phyloP scores from a whole-genome alignment of 2,888 invertebrate species.

The Macrophya alboannulata region DNA sequence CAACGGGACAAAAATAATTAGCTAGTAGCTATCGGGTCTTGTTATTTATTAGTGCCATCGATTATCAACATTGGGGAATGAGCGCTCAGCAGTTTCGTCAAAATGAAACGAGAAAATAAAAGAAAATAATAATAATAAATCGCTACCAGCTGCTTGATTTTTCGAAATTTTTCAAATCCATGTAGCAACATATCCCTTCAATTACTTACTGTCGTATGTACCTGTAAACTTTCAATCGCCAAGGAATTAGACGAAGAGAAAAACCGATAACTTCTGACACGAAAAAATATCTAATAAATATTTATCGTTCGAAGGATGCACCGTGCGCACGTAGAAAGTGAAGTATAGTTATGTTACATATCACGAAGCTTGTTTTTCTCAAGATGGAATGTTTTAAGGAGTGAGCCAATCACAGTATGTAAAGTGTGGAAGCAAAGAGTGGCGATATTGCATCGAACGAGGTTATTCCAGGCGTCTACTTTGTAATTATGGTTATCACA shows the following conservation, averaged over 20 bases:
- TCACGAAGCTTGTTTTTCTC: conserved; percentile 18
- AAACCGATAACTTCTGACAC: background rate
- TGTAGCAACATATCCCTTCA: background rate
- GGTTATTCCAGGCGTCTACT: conserved; percentile 18
- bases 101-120: background rate
- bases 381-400: conserved; percentile 8
- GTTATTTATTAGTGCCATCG: conserved; percentile 11
- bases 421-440: conserved; percentile 31
- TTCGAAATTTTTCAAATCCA: background rate
- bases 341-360: background rate
- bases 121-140: too few species aligned
- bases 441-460: conserved; percentile 21
- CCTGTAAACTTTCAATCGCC: background rate
- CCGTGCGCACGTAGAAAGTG: conserved; percentile 12
- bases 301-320: background rate
- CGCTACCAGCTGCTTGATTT: background rate
- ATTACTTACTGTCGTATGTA: background rate
- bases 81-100: background rate
- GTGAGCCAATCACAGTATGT: conserved; percentile 29
- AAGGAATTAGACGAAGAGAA: background rate
- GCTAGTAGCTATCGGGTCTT: background rate
- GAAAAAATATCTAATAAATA: conserved; percentile 13
- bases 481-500: conserved; percentile 28
- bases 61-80: background rate
- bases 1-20: background rate